Base-by-base conservation (phyloP, 2,888 invertebrate genomes). In the Boloria selene region DNA sequence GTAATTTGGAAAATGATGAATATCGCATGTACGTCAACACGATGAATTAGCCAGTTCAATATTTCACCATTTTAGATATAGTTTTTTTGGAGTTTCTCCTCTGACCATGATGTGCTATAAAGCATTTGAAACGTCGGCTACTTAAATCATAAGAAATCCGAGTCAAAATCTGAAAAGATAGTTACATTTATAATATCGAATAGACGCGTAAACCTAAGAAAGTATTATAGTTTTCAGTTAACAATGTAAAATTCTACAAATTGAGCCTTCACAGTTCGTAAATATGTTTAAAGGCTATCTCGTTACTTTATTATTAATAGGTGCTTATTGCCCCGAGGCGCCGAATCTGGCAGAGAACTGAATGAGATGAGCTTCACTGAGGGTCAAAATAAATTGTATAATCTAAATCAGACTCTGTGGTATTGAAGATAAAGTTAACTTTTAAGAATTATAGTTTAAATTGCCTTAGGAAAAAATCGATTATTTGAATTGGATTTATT, bases 251-350 rank as follows among this genome's bases (percentile, higher is more conserved):
- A 42, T n/a, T n/a, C 42, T 51, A 45, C 45, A 52, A 58, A 64
- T 64, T 18, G 14, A 44, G 45, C 31, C 31, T 58, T 64, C 18
- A 45, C 14, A 31, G 51, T 45, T 51, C 51, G 44, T 51, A 58
- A 51, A 64, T 58, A 56, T 17, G 56, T 52, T 51, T 64, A 52
- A 51, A 64, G 51, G 51, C 50, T 56, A 50, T 52, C 45, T 64
- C 58, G 64, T 64, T 58, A 64, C 44, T 59, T 58, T 58, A 58
- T 58, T 64, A 64, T 58, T 64, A 64, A 58, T 64, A 64, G 62
- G 42, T 31, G 63, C 50, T 63, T 47, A 55, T 56, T 31, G 42
- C 56, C 16, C 18, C 22, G n/a, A 58, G 51, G 51, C 56, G 51
- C 22, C 50, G 44, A 64, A 58, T 44, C 51, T 45, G 56, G 42